Conservation (phyloP, 2,797 vertebrate species). For the Sternotherus odoratus region DNA sequence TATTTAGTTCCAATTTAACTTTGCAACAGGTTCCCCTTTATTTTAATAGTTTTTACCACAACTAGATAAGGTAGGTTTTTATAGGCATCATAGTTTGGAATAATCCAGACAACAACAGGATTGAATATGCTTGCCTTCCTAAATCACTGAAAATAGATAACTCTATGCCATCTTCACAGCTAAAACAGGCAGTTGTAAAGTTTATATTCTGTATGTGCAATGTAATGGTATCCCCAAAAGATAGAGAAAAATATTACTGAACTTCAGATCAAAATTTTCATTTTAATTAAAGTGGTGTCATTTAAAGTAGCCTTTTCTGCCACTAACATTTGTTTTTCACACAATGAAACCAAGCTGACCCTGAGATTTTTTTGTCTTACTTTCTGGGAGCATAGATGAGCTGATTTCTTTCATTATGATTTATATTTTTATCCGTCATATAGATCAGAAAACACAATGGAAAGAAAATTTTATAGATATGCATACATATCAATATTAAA, state of each 20-base stretch:
- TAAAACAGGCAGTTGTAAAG: background rate
- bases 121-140: background rate
- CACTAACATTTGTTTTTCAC: background rate
- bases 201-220: background rate
- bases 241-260: background rate
- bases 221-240: background rate
- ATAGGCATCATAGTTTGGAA: background rate
- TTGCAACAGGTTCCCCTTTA: rapidly evolving
- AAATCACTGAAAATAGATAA: background rate
- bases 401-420: background rate
- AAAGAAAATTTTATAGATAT: background rate
- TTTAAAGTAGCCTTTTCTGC: background rate
- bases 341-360: background rate
- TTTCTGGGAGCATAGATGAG: background rate
- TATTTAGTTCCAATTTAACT: background rate
- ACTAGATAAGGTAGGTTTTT: background rate
- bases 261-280: background rate
- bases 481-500: background rate
- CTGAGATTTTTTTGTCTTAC: background rate
- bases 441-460: background rate
- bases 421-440: background rate
- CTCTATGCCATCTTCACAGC: background rate
- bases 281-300: background rate
- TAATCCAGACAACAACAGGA: background rate
- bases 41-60: background rate